phyloP scores from a whole-genome alignment of 2,888 invertebrate species.

The Spodoptera littoralis region DNA sequence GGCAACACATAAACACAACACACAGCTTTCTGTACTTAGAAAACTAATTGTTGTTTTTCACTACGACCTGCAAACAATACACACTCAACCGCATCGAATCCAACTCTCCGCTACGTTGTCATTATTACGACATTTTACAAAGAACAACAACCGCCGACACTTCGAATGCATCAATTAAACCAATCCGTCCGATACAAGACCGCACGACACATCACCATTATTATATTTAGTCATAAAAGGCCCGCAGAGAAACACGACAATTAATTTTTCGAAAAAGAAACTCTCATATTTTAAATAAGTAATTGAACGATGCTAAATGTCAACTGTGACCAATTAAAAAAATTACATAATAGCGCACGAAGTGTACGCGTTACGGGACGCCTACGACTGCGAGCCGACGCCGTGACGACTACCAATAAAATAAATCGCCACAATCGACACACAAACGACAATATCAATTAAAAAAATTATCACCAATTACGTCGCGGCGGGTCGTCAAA shows the following conservation, averaged over 20 bases:
- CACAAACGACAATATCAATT: conserved; percentile 72
- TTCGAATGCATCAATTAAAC: conserved; percentile 58
- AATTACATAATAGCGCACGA: conserved; percentile 52
- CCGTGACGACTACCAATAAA: conserved; percentile 55
- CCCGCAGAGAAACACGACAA: conserved; percentile 57
- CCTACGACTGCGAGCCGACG: conserved; percentile 32
- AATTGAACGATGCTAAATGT: conserved; percentile 66
- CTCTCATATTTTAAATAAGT: conserved; percentile 62
- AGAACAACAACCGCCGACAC: conserved; percentile 45
- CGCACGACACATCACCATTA: conserved; percentile 52
- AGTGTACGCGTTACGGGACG: conserved; percentile 47
- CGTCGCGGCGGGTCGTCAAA: conserved; percentile 75
- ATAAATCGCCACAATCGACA: conserved; percentile 63
- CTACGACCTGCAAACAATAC: conserved; percentile 6
- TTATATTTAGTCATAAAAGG: conserved; percentile 61
- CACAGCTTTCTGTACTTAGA: not conserved
- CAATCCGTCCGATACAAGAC: conserved; percentile 50
- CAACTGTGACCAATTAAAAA: conserved; percentile 67
- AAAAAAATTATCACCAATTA: conserved; percentile 82
- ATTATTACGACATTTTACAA: conserved; percentile 32
- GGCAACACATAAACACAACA: not conserved
- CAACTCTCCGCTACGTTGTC: conserved; percentile 6
- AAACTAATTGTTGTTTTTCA: conserved; percentile 10
- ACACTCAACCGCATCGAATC: conserved; percentile 1
- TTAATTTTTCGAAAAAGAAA: conserved; percentile 55